A percentile compares a stretch with the other conserved stretches of the same genome.
Evolutionary conservation across 2,888 invertebrate genomes (phyloP).

Genomic region (Drosophila falleni): DNA sequence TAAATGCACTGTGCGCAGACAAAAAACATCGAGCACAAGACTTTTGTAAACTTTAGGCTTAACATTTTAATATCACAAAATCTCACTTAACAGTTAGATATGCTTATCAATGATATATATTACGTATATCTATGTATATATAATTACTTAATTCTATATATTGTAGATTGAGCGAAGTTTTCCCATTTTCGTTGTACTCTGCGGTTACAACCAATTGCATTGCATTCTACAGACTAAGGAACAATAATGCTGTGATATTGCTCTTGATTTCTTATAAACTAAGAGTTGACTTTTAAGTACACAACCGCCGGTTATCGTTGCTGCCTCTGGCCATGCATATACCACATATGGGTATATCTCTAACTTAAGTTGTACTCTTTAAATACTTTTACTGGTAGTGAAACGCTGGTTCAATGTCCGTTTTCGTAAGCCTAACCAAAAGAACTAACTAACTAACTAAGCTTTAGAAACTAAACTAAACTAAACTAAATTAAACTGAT

Average conservation of each 20-base stretch:
- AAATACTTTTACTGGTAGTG: constrained; percentile 81
- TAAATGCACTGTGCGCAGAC: constrained; percentile 66
- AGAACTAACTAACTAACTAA: constrained; percentile 42
- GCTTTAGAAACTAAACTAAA: constrained; percentile 22
- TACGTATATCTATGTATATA: constrained; percentile 49
- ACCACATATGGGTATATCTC: constrained; percentile 26
- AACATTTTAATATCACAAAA: constrained; percentile 70
- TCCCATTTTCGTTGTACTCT: constrained; percentile 80
- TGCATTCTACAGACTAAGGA: constrained; percentile 75
- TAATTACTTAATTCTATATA: constrained; percentile 21
- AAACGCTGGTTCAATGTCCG: constrained; percentile 79
- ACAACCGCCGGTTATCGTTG: constrained; percentile 79
- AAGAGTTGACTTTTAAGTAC: constrained; percentile 78
- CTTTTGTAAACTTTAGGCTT: constrained; percentile 79
- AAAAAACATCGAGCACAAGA: constrained; percentile 62
- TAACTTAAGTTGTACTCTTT: constrained; percentile 71
- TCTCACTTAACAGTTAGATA: constrained; percentile 72
- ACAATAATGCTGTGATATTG: constrained; percentile 84
- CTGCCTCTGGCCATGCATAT: constrained; percentile 63
- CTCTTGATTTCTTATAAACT: constrained; percentile 44
- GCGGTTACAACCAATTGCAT: constrained; percentile 72
- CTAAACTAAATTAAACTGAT: constrained; percentile 39
- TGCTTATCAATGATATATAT: constrained; percentile 68
- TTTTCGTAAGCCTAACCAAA: constrained; percentile 37
- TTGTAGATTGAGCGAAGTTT: constrained; percentile 77